These are phyloP conservation scores for Seriola rivoliana DNA, from an alignment of 2,113 vertebrate genomes.

Conservation along the genomic window DNA sequence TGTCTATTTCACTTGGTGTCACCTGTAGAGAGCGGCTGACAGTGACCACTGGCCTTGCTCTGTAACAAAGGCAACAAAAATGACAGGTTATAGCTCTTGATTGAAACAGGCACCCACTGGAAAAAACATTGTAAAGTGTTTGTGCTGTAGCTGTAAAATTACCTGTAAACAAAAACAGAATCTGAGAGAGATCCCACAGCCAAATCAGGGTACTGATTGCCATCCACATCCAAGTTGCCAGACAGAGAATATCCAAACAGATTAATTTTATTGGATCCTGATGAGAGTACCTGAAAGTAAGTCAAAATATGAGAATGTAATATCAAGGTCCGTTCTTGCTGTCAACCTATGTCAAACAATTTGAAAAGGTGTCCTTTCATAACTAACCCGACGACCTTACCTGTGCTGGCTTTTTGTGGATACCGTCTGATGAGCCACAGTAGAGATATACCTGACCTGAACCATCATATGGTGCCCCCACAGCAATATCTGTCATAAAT, in stretches of 20 bases:
- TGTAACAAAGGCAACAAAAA: slow-evolving; percentile 59
- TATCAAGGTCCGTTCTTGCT: background rate
- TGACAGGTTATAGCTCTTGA: no score
- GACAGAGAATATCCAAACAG: slow-evolving; percentile 96
- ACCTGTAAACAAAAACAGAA: slow-evolving; percentile 84
- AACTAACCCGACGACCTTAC: slow-evolving; percentile 70
- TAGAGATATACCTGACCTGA: slow-evolving; percentile 90
- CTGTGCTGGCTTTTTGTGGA: slow-evolving; percentile 88
- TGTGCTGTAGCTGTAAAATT: background rate
- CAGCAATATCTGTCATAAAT: slow-evolving; percentile 88
- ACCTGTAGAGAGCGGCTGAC: slow-evolving; percentile 85
- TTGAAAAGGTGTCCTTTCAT: background rate
- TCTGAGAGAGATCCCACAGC: slow-evolving; percentile 95
- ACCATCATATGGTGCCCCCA: slow-evolving; percentile 91
- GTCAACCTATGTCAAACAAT: background rate
- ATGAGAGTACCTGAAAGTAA: slow-evolving; percentile 84
- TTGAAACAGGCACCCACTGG: no score
- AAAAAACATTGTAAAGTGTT: background rate
- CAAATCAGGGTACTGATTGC: slow-evolving; percentile 93
- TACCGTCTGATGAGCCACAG: slow-evolving; percentile 87
- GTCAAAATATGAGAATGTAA: background rate
- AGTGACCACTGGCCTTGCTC: slow-evolving; percentile 90
- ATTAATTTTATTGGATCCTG: slow-evolving; percentile 69
- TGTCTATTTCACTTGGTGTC: slow-evolving; percentile 80
- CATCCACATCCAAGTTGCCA: slow-evolving; percentile 95